phyloP scores from a whole-genome alignment of 2,113 vertebrate genomes.

The Gila orcuttii region DNA sequence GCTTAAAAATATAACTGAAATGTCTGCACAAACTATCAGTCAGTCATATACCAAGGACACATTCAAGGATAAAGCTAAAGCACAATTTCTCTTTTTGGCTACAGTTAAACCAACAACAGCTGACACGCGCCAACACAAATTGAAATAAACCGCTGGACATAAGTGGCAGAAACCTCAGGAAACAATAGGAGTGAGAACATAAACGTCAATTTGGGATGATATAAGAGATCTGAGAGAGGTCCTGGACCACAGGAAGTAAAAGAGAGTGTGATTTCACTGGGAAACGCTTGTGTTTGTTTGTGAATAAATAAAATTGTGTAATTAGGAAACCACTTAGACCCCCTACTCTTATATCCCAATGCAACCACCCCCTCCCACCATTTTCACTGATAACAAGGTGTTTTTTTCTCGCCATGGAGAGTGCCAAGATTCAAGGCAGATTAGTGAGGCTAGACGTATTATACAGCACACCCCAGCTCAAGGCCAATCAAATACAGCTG shows the following conservation, averaged over 20 bases:
- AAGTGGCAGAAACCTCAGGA: slow-evolving; percentile 77
- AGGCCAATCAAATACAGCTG: too few relatives aligned
- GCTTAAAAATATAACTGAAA: neutral
- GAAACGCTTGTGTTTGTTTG: slow-evolving; percentile 50
- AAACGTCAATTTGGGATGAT: slow-evolving; percentile 92
- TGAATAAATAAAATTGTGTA: slow-evolving; percentile 61
- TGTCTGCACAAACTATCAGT: neutral
- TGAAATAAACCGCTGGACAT: slow-evolving; percentile 84
- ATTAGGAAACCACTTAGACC: slow-evolving; percentile 60
- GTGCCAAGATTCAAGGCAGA: slow-evolving; percentile 47
- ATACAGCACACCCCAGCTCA: neutral
- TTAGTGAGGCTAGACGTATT: neutral
- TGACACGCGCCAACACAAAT: slow-evolving; percentile 76
- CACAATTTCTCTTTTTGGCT: neutral
- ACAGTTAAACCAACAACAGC: slow-evolving; percentile 14
- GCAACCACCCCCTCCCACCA: slow-evolving; percentile 27
- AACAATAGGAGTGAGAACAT: slow-evolving; percentile 88
- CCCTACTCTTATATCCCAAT: neutral
- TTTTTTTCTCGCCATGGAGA: slow-evolving; percentile 44
- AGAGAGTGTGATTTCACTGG: slow-evolving; percentile 77
- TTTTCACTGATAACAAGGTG: slow-evolving; percentile 45
- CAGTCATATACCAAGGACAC: neutral
- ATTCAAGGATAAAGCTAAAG: slow-evolving; percentile 19
- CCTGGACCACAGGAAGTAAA: slow-evolving; percentile 84
- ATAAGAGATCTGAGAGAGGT: slow-evolving; percentile 84